These are phyloP conservation scores for Omphaloscelis lunosa DNA, from an alignment of 2,888 invertebrate species.

Conservation along the genomic window DNA sequence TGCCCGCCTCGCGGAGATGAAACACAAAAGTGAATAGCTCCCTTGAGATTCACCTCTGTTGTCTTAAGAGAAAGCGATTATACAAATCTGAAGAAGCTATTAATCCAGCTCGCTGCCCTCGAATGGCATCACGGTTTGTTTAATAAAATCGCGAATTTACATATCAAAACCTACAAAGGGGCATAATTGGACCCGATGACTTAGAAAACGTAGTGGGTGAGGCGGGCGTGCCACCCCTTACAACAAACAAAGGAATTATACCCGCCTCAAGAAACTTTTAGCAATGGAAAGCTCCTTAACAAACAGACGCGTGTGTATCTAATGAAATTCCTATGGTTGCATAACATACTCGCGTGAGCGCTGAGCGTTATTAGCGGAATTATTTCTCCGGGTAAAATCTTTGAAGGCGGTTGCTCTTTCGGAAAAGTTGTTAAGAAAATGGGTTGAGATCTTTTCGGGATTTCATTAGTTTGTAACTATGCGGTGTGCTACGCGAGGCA, in stretches of 20 bases:
- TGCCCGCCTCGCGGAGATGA: slow-evolving; percentile 65
- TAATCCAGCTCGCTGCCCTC: slow-evolving; percentile 90
- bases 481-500: slow-evolving; percentile 87
- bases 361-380: slow-evolving; percentile 89
- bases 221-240: slow-evolving; percentile 84
- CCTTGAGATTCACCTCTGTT: slow-evolving; percentile 85
- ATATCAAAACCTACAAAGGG: slow-evolving; percentile 91
- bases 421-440: slow-evolving; percentile 91
- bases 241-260: slow-evolving; percentile 91
- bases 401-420: slow-evolving; percentile 90
- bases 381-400: slow-evolving; percentile 89
- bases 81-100: slow-evolving; percentile 91
- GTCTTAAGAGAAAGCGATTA: slow-evolving; percentile 91
- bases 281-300: slow-evolving; percentile 91
- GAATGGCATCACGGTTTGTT: slow-evolving; percentile 91
- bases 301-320: slow-evolving; percentile 91
- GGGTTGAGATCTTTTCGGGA: slow-evolving; percentile 90
- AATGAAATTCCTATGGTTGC: slow-evolving; percentile 91
- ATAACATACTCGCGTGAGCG: slow-evolving; percentile 89
- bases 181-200: slow-evolving; percentile 91
- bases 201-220: slow-evolving; percentile 90
- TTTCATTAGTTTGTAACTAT: slow-evolving; percentile 91
- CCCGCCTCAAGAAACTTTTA: slow-evolving; percentile 91
- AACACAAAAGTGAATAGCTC: slow-evolving; percentile 81
- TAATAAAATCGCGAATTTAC: slow-evolving; percentile 91